These are phyloP conservation scores for Hylyphantes graminicola DNA, from an alignment of 1,140 invertebrate species.

Conservation along the genomic window DNA sequence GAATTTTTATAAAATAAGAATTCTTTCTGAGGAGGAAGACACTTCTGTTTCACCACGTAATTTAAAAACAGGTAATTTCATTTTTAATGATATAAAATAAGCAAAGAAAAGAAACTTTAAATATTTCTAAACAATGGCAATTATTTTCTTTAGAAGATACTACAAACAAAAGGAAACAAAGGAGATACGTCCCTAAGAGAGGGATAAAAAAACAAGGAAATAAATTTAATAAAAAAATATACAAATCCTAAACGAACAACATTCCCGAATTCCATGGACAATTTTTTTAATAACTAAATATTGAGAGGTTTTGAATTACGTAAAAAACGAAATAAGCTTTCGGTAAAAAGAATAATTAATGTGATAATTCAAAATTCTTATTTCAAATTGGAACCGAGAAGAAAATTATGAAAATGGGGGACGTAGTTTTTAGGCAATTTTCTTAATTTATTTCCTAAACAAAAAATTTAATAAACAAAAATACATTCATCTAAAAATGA, in stretches of 20 bases:
- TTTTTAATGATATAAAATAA: conserved; percentile 21
- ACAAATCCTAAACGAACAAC: conserved; percentile 3
- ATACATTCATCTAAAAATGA: no score
- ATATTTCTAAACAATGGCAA: conserved; percentile 35
- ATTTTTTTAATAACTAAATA: conserved; percentile 3
- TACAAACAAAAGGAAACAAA: background rate
- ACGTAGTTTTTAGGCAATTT: no score
- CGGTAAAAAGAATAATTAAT: conserved; percentile 27
- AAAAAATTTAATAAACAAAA: no score
- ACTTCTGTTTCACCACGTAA: no score
- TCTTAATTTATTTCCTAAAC: no score
- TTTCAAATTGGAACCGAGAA: background rate
- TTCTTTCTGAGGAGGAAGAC: no score
- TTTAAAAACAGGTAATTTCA: background rate
- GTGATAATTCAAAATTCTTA: conserved; percentile 29
- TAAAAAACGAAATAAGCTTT: background rate
- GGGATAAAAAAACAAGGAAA: background rate
- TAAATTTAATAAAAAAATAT: background rate
- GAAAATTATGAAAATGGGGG: no score
- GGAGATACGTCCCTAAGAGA: background rate
- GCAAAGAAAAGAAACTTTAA: background rate
- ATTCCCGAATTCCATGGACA: background rate
- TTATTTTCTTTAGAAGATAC: conserved; percentile 8
- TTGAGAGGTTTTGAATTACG: background rate
- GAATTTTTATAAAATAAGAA: no score